These are phyloP conservation scores for Haemorhous mexicanus DNA, from an alignment of 2,113 vertebrate species.

Conservation along the genomic window DNA sequence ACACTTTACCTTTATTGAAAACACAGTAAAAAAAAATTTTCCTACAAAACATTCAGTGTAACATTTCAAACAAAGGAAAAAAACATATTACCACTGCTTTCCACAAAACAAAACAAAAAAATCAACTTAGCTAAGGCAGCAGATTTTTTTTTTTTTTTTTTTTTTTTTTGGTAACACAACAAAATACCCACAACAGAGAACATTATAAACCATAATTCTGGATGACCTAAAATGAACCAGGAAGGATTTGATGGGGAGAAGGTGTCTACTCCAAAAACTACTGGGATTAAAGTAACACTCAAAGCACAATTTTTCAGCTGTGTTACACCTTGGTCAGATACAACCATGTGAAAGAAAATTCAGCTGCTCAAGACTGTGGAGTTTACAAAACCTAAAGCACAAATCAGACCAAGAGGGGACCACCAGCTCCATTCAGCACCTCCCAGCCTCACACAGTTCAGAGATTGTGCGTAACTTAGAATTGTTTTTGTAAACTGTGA, in stretches of 20 bases:
- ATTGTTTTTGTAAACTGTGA: not conserved
- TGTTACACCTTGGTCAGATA: not conserved
- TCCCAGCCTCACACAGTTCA: not conserved
- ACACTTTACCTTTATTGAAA: constrained; percentile 58
- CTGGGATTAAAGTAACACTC: not conserved
- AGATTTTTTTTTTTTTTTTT: not conserved
- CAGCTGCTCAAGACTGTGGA: not conserved
- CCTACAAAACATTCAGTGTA: constrained; percentile 51
- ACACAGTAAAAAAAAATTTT: constrained; percentile 39
- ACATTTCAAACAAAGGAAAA: not conserved
- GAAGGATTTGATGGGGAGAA: not conserved
- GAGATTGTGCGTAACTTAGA: not conserved
- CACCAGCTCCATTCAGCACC: not conserved
- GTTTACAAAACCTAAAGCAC: not conserved
- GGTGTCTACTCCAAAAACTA: not conserved
- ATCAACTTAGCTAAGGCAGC: not conserved
- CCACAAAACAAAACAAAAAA: not conserved
- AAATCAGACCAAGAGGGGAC: not conserved
- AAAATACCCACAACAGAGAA: not conserved
- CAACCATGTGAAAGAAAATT: not conserved
- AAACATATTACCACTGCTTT: not conserved
- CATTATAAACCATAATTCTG: not conserved
- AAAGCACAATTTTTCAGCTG: not conserved
- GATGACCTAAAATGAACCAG: not conserved
- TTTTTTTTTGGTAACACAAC: not conserved